These are phyloP conservation scores for Poeciliopsis turrubarensis DNA, from an alignment of 2,113 vertebrate genomes.

Conservation along the genomic window DNA sequence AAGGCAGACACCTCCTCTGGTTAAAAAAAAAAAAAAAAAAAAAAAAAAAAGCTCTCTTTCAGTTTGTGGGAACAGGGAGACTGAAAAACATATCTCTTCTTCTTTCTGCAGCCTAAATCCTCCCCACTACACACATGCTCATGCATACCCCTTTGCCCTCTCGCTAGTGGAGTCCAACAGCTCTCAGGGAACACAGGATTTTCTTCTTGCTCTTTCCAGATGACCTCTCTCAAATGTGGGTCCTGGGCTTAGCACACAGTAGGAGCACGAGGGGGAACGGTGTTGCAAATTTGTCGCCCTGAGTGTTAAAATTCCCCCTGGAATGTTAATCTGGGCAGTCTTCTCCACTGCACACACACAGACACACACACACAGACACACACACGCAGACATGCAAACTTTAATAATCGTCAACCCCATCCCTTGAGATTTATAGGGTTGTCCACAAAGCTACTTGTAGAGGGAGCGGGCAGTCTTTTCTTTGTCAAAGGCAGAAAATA, in stretches of 20 bases:
- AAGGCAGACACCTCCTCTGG: conserved; percentile 38
- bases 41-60: conserved; percentile 46
- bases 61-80: conserved; percentile 60
- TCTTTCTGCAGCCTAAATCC: conserved; percentile 47
- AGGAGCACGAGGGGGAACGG: conserved; percentile 74
- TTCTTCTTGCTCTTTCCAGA: conserved; percentile 73
- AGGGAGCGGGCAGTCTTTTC: conserved; percentile 1
- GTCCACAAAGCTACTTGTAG: conserved; percentile 35
- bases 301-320: conserved; percentile 85
- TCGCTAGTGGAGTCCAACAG: conserved; percentile 50
- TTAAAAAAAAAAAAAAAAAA: background rate
- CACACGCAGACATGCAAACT: conserved; percentile 53
- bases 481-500: background rate
- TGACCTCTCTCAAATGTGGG: conserved; percentile 75
- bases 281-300: conserved; percentile 84
- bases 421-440: conserved; percentile 61
- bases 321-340: conserved; percentile 85
- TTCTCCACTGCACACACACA: conserved; percentile 47
- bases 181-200: conserved; percentile 57
- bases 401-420: conserved; percentile 71
- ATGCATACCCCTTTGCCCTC: conserved; percentile 30
- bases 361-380: conserved; percentile 45
- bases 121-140: conserved; percentile 21
- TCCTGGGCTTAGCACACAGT: conserved; percentile 72
- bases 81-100: conserved; percentile 58